A percentile compares a stretch with the other conserved stretches of the same genome.
These are phyloP conservation scores for Eristalis pertinax DNA, from an alignment of 2,888 invertebrate species.

Conservation along the genomic window DNA sequence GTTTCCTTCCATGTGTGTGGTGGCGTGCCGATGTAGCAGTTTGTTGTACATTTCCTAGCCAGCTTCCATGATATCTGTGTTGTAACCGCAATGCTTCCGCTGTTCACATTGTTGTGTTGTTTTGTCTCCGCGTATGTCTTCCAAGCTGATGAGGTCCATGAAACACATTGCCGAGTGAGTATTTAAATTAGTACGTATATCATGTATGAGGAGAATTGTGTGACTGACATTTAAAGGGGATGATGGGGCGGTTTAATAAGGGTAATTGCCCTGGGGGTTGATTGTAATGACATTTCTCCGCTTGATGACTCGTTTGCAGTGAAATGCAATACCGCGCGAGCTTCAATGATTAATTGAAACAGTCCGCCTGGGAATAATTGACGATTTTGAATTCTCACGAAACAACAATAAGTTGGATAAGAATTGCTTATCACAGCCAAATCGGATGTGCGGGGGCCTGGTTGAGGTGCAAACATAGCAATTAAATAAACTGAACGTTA, in stretches of 20 bases:
- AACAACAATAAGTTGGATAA: conserved; percentile 6
- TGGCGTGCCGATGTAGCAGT: conserved; percentile 77
- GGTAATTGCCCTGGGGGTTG: conserved; percentile 30
- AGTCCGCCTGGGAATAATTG: conserved; percentile 19
- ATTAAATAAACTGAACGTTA: background rate
- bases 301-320: background rate
- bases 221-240: background rate
- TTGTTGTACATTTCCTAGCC: conserved; percentile 86
- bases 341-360: conserved; percentile 28
- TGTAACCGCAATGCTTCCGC: conserved; percentile 91
- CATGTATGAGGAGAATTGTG: background rate
- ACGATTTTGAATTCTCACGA: background rate
- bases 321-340: conserved; percentile 34
- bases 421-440: conserved; percentile 7
- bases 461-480: background rate
- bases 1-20: conserved; percentile 32
- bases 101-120: conserved; percentile 92
- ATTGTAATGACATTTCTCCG: conserved; percentile 20
- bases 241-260: conserved; percentile 19
- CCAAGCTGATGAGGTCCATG: conserved; percentile 96
- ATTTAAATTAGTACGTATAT: conserved; percentile 7
- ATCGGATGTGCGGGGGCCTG: background rate
- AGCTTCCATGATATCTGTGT: conserved; percentile 91
- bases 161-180: conserved; percentile 96
- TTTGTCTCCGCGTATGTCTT: conserved; percentile 94